These are phyloP conservation scores for Melipona bicolor DNA, from an alignment of 2,888 invertebrate genomes.

Conservation along the genomic window DNA sequence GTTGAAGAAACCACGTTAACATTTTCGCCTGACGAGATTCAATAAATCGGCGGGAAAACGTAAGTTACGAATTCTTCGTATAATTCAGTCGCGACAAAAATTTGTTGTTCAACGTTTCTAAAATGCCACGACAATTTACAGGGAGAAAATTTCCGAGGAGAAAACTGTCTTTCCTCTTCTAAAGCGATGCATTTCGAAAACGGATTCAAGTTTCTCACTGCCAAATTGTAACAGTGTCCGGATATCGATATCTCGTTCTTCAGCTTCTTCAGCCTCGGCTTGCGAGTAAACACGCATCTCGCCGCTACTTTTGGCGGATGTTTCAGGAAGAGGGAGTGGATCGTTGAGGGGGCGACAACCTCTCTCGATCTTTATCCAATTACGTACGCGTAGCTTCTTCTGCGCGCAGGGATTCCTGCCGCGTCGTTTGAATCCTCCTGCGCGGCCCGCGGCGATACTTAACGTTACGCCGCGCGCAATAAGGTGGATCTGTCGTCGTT, in stretches of 20 bases:
- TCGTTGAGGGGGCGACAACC: slow-evolving; percentile 54
- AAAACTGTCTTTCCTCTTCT: no score
- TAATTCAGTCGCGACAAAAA: no score
- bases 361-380: slow-evolving; percentile 69
- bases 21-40: no score
- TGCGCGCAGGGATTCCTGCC: slow-evolving; percentile 35
- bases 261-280: slow-evolving; percentile 25
- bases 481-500: slow-evolving; percentile 15
- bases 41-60: no score
- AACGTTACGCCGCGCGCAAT: slow-evolving; percentile 34
- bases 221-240: no score
- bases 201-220: no score
- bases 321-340: slow-evolving; percentile 30
- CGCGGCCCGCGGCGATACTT: slow-evolving; percentile 48
- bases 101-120: no score
- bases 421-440: slow-evolving; percentile 60
- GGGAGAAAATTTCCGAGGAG: no score
- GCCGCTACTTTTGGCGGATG: slow-evolving; percentile 32
- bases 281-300: slow-evolving; percentile 36
- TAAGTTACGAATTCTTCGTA: no score
- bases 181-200: no score
- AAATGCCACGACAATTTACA: no score
- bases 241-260: slow-evolving; percentile 17
- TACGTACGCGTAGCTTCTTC: slow-evolving; percentile 61
- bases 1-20: no score